Evolutionary conservation across 2,888 invertebrate species (phyloP), one percentile per base, ranked within the genome.

Genomic region (Orchesellides sinensis): DNA sequence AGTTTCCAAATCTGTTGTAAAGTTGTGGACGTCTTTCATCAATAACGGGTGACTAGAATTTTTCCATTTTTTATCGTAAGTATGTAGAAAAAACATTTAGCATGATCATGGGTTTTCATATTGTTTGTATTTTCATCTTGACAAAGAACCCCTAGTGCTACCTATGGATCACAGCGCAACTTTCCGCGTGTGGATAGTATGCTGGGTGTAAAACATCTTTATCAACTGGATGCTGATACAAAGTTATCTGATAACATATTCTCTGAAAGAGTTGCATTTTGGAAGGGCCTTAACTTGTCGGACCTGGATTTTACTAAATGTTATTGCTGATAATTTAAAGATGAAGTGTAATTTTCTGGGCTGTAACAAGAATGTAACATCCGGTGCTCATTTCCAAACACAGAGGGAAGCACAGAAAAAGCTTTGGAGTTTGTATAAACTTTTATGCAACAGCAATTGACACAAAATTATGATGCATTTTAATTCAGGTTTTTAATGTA

Each of bases 11-110:
- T 47, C 56, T 0, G 54, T 82, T 6, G 35, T 69, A 1, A 75
- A 70, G 35, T 49, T 82, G 4, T 82, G 74, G 74, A 40, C 70
- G 2, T 82, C 82, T 0, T 82, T 82, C 23, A 82, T 82, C 17
- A 40, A 27, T 25, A 47, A 61, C 1, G 82, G 82, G 82, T 82
- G 70, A 35, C 21, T 21, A 19, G 1, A 3, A 47, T 21, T 54
- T 21, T n/a, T n/a, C n/a, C n/a, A n/a, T n/a, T n/a, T n/a, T n/a
- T n/a, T n/a, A n/a, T n/a, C n/a, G n/a, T n/a, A n/a, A n/a, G n/a
- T n/a, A n/a, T n/a, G n/a, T n/a, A n/a, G n/a, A n/a, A n/a, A n/a
- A n/a, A n/a, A n/a, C n/a, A n/a, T n/a, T n/a, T n/a, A n/a, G n/a
- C n/a, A n/a, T n/a, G n/a, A n/a, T n/a, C n/a, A n/a, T n/a, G n/a